These are phyloP conservation scores for Baronia brevicornis DNA, from an alignment of 2,888 invertebrate species.

Conservation along the genomic window DNA sequence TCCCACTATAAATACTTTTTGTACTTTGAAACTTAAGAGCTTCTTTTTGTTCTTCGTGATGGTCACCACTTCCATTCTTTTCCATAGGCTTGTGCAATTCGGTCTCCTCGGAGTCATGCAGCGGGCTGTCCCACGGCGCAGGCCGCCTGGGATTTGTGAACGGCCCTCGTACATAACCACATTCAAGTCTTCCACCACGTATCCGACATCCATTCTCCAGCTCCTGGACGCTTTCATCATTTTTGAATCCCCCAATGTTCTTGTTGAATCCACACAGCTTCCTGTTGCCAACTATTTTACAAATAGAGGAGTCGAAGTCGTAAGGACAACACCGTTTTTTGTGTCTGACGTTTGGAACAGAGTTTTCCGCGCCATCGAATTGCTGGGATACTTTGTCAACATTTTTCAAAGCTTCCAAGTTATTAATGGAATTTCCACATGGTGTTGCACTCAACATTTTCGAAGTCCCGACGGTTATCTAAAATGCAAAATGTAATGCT, in stretches of 20 bases:
- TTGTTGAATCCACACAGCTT: constrained; percentile 49
- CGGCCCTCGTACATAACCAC: constrained; percentile 46
- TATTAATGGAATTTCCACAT: constrained; percentile 15
- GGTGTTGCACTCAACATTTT: constrained; percentile 17
- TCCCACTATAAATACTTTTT: no score
- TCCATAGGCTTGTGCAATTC: not conserved
- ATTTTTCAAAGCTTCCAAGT: constrained; percentile 2
- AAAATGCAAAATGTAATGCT: constrained; percentile 18
- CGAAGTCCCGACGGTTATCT: constrained; percentile 28
- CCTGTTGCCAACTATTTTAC: constrained; percentile 45
- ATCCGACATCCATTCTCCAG: constrained; percentile 44
- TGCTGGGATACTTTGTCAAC: not conserved
- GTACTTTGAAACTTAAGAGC: no score
- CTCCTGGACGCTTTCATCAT: constrained; percentile 20
- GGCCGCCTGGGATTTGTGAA: constrained; percentile 34
- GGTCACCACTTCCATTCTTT: constrained; percentile 1
- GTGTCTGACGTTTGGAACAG: constrained; percentile 1
- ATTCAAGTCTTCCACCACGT: constrained; percentile 49
- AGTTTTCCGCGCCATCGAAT: constrained; percentile 3
- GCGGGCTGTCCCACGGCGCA: constrained; percentile 17
- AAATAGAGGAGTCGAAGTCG: constrained; percentile 41
- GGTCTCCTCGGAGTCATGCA: constrained; percentile 4
- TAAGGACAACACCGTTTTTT: constrained; percentile 45
- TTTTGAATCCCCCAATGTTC: constrained; percentile 34
- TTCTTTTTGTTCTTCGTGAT: constrained; percentile 3